Percentiles rank a stretch among this genome's conserved stretches.
Conservation (phyloP, 2,113 vertebrate genomes). For the Puma concolor region DNA sequence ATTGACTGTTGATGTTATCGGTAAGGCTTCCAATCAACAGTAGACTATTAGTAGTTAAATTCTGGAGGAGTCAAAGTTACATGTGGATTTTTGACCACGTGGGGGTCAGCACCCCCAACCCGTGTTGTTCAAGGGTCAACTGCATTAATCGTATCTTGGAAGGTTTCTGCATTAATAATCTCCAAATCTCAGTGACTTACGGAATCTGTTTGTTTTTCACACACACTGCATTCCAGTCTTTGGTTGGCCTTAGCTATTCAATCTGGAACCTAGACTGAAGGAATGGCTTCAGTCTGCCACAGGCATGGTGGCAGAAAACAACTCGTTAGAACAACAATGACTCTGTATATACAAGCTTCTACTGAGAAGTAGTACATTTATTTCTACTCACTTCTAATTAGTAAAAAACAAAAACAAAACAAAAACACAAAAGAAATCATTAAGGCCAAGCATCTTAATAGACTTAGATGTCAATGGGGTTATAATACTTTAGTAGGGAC, state of each 20-base stretch:
- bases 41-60: neutral
- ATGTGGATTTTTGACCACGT: neutral
- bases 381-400: neutral
- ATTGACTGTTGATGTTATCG: neutral
- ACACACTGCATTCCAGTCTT: neutral
- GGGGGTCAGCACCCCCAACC: neutral
- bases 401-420: neutral
- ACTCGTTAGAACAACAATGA: neutral
- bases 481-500: neutral
- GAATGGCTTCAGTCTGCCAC: neutral
- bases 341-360: neutral
- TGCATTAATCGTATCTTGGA: neutral
- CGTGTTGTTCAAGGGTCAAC: neutral
- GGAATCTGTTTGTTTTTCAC: neutral
- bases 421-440: neutral
- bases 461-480: neutral
- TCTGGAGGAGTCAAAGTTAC: neutral
- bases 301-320: neutral
- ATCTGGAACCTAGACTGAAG: neutral
- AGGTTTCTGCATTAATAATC: neutral
- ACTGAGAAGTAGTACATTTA: neutral
- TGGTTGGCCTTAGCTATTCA: neutral
- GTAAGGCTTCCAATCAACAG: neutral
- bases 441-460: neutral
- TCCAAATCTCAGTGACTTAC: neutral